Conservation (phyloP, 1,140 invertebrate genomes). For the Danaus plexippus region DNA sequence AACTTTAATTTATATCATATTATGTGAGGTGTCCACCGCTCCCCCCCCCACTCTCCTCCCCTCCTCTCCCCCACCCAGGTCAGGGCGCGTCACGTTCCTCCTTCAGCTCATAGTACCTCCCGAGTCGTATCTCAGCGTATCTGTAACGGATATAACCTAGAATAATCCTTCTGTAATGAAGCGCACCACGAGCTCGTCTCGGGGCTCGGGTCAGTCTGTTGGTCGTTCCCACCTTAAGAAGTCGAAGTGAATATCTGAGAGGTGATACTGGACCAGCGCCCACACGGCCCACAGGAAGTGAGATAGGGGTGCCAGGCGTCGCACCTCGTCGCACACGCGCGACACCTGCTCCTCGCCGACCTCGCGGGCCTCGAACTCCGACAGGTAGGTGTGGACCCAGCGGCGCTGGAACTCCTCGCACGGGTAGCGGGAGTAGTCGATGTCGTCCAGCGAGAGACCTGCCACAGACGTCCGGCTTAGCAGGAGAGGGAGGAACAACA, state of each 20-base stretch:
- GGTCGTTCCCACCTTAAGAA: conserved; percentile 82
- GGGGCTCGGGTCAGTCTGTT: too few species aligned
- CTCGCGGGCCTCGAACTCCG: conserved; percentile 70
- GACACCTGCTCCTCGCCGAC: conserved; percentile 77
- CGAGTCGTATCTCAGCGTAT: conserved; percentile 77
- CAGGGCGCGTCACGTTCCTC: conserved; percentile 24
- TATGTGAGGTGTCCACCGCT: background rate
- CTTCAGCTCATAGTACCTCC: conserved; percentile 74
- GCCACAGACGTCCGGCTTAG: background rate
- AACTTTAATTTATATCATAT: conserved; percentile 7
- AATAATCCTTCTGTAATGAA: background rate
- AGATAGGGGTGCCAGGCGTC: conserved; percentile 84
- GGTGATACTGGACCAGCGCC: conserved; percentile 91
- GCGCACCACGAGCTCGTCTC: too few species aligned
- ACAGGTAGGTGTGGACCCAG: conserved; percentile 88
- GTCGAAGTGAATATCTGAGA: conserved; percentile 95
- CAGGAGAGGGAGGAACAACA: too few species aligned
- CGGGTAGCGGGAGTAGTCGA: conserved; percentile 87
- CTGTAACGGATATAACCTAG: conserved; percentile 57
- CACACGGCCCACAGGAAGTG: conserved; percentile 96
- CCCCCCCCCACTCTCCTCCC: too few species aligned
- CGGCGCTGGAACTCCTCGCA: conserved; percentile 81
- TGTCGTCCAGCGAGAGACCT: conserved; percentile 78
- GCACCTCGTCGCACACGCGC: conserved; percentile 82
- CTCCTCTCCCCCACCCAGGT: conserved; percentile 14